These are phyloP conservation scores for Mythimna ferrago DNA, from an alignment of 2,888 invertebrate species.

Conservation along the genomic window DNA sequence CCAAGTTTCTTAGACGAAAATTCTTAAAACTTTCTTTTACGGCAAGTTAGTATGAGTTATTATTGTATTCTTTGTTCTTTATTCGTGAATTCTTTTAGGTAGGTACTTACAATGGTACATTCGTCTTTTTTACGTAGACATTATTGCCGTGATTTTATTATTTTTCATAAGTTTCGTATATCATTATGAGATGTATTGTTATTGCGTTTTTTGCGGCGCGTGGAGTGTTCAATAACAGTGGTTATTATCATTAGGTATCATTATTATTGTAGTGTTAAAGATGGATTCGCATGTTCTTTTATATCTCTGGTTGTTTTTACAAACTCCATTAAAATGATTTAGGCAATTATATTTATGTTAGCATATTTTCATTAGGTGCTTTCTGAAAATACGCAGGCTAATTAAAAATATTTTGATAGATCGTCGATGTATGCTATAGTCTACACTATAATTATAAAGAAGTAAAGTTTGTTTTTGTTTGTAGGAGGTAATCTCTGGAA, in stretches of 20 bases:
- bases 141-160: conserved; percentile 53
- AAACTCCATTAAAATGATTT: too few species aligned
- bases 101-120: conserved; percentile 48
- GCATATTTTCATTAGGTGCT: background rate
- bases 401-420: conserved; percentile 11
- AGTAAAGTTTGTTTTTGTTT: too few species aligned
- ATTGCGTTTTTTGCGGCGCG: conserved; percentile 15
- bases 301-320: background rate
- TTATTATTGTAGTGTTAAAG: background rate
- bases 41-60: conserved; percentile 62
- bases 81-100: conserved; percentile 56
- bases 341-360: background rate
- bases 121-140: conserved; percentile 53
- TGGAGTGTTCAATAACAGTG: conserved; percentile 6
- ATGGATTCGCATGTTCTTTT: background rate
- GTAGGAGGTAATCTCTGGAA: too few species aligned
- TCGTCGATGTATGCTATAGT: too few species aligned
- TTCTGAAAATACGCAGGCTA: background rate
- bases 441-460: too few species aligned
- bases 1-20: conserved; percentile 63
- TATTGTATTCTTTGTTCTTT: conserved; percentile 66
- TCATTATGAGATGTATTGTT: conserved; percentile 44
- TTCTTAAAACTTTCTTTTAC: conserved; percentile 64
- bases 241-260: background rate
- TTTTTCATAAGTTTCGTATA: conserved; percentile 55